phyloP scores from a whole-genome alignment of 2,888 invertebrate genomes.

The Seira musarum region DNA sequence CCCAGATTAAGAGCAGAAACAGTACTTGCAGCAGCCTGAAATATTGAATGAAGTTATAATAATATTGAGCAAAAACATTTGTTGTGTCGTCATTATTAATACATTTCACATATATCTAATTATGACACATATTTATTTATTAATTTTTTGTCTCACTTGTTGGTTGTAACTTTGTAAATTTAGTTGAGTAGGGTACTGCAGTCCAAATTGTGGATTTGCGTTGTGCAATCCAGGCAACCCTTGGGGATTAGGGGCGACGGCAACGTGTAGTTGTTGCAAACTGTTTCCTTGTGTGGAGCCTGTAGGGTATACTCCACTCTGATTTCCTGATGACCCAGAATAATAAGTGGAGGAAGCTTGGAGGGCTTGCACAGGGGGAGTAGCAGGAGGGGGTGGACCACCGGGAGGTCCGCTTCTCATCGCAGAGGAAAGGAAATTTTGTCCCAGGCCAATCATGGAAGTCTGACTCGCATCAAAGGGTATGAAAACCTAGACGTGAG shows the following conservation, averaged over 20 bases:
- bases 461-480: constrained; percentile 60
- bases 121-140: no score
- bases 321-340: constrained; percentile 62
- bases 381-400: constrained; percentile 66
- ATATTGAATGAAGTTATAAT: constrained; percentile 13
- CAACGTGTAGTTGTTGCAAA: constrained; percentile 62
- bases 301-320: constrained; percentile 59
- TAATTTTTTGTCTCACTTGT: no score
- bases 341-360: constrained; percentile 63
- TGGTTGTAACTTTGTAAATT: constrained; percentile 55
- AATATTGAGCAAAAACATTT: no score
- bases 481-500: constrained; percentile 61
- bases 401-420: constrained; percentile 63
- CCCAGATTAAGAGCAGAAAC: constrained; percentile 62
- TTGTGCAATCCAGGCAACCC: constrained; percentile 60
- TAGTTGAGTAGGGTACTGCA: constrained; percentile 55
- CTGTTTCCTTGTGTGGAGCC: constrained; percentile 53
- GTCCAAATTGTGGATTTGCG: constrained; percentile 50
- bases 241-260: constrained; percentile 61
- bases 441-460: constrained; percentile 60
- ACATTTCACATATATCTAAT: no score
- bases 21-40: constrained; percentile 62
- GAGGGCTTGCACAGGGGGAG: constrained; percentile 64
- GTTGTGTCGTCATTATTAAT: no score
- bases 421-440: constrained; percentile 62